Base-by-base conservation (phyloP, 2,888 invertebrate species). In the Rotaria sp. region DNA sequence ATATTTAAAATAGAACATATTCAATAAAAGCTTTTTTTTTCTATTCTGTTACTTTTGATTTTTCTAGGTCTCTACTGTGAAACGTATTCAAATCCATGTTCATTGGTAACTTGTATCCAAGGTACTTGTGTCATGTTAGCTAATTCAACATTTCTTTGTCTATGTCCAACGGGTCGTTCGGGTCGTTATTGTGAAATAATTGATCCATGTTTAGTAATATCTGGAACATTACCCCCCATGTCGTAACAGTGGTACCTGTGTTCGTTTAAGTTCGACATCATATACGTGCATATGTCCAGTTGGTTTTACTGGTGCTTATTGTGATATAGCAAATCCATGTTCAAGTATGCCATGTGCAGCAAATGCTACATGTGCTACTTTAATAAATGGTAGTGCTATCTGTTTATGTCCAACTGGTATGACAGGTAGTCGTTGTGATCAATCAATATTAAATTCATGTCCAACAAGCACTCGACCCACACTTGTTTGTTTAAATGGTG, bases 311-410 rank as follows among this genome's bases (percentile, higher is more conserved):
- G 87, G 87, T 35, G 18, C 48, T 21, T 41, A 57, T 55, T 87
- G 87, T 87, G 67, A 87, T 50, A 84, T 59, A 84, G 84, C 59
- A 85, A 87, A 85, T 48, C 75, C 74, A 41, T 87, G 87, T 59
- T 55, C 84, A 13, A 59, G 13, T 30, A 85, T 50, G 35, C 87
- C 87, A 55, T 87, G 87, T n/a, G 48, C 57, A 74, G 26, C 85
- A 45, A 59, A 67, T 52, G 85, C 57, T 26, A 87, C 84, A 35
- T 87, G 87, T 59, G 84, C 85, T 13, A 52, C 48, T 30, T 86
- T 85, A 67, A 52, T 85, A 7, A 55, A 85, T 55, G n/a, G 85
- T 21, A 84, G 48, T 84, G 26, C 80, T n/a, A 41, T 50, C 50
- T 87, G 87, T 52, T 15, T 84, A 38, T 85, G 85, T 59, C 57